Base-by-base conservation (phyloP, 2,797 vertebrate genomes). In the Fundulus diaphanus region DNA sequence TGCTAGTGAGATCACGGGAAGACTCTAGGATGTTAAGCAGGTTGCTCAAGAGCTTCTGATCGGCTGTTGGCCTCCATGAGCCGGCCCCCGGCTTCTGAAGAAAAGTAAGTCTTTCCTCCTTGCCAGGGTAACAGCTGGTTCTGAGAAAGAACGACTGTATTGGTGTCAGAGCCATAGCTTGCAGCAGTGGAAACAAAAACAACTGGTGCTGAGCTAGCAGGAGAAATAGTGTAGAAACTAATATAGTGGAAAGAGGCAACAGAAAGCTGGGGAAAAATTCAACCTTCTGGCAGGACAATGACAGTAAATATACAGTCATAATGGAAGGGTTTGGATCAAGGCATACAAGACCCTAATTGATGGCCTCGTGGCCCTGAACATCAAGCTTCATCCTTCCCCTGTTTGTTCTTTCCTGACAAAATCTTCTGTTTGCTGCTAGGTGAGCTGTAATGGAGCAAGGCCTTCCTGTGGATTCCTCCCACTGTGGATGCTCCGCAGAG, bases 391-490 rank as follows among this genome's bases (percentile, higher is more conserved):
- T 57, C 56, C 9, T 42, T 29, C 15, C 12, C 6, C 46, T 24
- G 0, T 59, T 72, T 2, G 12, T 29, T 68, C 6, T 37, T 18
- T 57, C 15, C 27, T 68, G 44, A 68, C 16, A 54, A 70, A 70
- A 24, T 44, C 33, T 31, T 29, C 7, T 59, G n/a, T 78, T 84
- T 74, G 48, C 76, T 66, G 68, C 70, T 52, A 70, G 73, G 65
- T 56, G 51, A 78, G 72, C 65, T 48, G 37, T 49, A 76, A 49
- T 73, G 24, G 48, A 57, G 52, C 42, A 27, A 6, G 22, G n/a
- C 51, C 42, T 68, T 80, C 51, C 57, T 11, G 40, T 63, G 49
- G 66, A 69, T 44, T 48, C 35, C 48, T 51, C 72, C 31, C 42
- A 24, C 56, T 65, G 18, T 71, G 22, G 73, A 54, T 54, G 9